A percentile compares a stretch with the other conserved stretches of the same genome.
phyloP scores from a whole-genome alignment of 2,113 vertebrate genomes.

The Gallinago media region DNA sequence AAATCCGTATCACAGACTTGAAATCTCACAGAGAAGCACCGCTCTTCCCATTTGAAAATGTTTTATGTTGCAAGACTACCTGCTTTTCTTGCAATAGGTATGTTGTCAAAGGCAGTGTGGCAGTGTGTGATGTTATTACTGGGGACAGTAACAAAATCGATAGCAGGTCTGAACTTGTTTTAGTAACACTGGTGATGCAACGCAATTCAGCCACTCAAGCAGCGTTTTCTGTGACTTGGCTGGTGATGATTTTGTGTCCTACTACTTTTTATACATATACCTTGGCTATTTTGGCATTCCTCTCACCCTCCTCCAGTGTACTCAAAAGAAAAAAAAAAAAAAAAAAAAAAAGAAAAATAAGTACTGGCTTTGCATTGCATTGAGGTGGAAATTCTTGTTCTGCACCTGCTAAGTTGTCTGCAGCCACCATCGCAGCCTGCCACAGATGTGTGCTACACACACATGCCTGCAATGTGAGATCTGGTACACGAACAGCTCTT shows the following conservation, averaged over 20 bases:
- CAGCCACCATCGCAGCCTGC: background rate
- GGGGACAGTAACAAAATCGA: background rate
- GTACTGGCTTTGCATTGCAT: background rate
- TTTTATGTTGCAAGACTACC: background rate
- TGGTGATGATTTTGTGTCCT: background rate
- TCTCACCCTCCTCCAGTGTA: background rate
- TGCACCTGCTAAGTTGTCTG: background rate
- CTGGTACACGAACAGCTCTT: background rate
- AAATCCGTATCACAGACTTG: background rate
- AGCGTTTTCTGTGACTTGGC: background rate
- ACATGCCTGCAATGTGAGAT: background rate
- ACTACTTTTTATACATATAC: background rate
- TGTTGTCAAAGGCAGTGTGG: background rate
- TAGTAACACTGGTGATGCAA: background rate
- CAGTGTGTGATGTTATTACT: background rate
- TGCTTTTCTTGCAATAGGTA: background rate
- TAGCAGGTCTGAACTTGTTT: background rate
- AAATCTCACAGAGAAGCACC: background rate
- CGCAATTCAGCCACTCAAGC: background rate
- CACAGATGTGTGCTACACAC: fast-evolving
- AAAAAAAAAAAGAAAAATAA: background rate
- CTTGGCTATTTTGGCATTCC: background rate
- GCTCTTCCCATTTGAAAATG: background rate
- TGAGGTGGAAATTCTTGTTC: background rate
- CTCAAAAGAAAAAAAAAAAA: background rate